Conservation (phyloP, 2,797 vertebrate species). For the Hippopotamyrus pictus region DNA sequence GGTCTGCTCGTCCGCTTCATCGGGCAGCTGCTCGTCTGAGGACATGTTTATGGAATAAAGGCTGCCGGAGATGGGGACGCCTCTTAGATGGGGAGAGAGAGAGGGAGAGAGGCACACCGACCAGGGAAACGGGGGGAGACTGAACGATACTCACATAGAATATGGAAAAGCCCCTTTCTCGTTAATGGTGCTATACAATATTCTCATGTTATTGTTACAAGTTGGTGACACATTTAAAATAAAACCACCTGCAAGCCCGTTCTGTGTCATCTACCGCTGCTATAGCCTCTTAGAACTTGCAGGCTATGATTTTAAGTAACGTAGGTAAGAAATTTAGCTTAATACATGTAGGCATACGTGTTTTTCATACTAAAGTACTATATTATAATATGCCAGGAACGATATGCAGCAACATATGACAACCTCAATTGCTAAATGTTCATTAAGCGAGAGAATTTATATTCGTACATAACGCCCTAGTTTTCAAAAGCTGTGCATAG, state of each 20-base stretch:
- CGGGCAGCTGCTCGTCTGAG: slow-evolving; percentile 64
- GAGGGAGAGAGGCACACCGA: slow-evolving; percentile 21
- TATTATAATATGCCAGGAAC: neutral
- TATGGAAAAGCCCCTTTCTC: neutral
- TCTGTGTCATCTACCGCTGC: neutral
- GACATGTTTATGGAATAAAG: slow-evolving; percentile 61
- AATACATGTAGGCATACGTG: neutral
- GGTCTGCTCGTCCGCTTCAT: slow-evolving; percentile 53
- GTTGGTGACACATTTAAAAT: neutral
- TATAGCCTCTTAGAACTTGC: neutral
- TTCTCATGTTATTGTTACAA: neutral
- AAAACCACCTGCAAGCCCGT: neutral
- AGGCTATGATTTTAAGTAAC: neutral
- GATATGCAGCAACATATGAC: neutral
- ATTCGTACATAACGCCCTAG: neutral
- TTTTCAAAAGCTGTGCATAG: neutral
- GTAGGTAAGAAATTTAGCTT: neutral
- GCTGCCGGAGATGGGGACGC: slow-evolving; percentile 47
- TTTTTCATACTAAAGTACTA: neutral
- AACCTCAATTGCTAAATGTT: neutral
- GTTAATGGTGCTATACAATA: neutral
- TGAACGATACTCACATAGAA: neutral
- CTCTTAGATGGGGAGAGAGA: slow-evolving; percentile 29
- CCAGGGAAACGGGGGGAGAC: neutral
- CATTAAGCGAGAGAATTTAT: neutral